Evolutionary conservation across 2,888 invertebrate genomes (phyloP), one percentile per base, ranked within the genome.

Genomic region (Dioctria rufipes): DNA sequence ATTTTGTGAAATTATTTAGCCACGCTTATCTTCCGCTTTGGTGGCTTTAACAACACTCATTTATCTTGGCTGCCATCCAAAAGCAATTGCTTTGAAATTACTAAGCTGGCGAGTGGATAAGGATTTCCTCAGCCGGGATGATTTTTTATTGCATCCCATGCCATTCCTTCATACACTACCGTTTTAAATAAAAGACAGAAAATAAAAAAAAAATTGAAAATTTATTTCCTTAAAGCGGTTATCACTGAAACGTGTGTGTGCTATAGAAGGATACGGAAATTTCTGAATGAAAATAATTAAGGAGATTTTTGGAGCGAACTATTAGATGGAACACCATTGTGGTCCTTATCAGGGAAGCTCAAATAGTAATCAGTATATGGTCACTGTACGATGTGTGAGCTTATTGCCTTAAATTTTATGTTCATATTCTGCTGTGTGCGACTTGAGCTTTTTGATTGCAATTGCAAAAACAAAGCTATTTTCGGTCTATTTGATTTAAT

Each of bases 61-160:
- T 73, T 73, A 73, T 73, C 60, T 73, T 73, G 60, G 54, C 73
- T 73, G 73, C 58, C 73, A 58, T 42, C 73, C 58, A 43, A 54
- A 58, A 58, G 73, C 73, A 73, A 73, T 73, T 73, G 73, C 73
- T 73, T 69, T 60, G 73, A 58, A 73, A 73, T 73, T 73, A 73
- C 73, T 58, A 60, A 58, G 73, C 73, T 60, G 25, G 73, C 42
- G 43, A 73, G 58, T 58, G 73, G 73, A 73, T 73, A 60, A 73
- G 58, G 25, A 58, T 60, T 73, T 67, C 43, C 42, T 58, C 51
- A 25, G 49, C n/a, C 11, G 73, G 73, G 60, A 73, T 73, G 58
- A 58, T 60, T 73, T 73, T 73, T 73, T 73, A 73, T 60, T 73
- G 42, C 60, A 73, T 39, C 73, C 43, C 60, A 54, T 54, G 54